Evolutionary conservation across 2,888 invertebrate species (phyloP).

Genomic region (Amphipyra berbera): DNA sequence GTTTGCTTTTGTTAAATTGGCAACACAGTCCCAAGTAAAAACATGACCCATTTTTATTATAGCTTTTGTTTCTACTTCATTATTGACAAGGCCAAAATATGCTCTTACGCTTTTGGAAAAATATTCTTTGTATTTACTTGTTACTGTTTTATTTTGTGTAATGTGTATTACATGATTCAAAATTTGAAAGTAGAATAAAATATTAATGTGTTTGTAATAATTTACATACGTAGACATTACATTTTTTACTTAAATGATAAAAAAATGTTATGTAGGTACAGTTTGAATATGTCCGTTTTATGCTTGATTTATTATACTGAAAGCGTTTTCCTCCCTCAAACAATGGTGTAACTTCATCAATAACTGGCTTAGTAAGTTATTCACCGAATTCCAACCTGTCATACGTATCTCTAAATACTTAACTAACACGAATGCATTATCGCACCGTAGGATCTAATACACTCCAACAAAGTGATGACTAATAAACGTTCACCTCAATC

Average conservation of each 20-base stretch:
- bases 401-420: conserved; percentile 9
- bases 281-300: too few species aligned
- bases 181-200: not conserved
- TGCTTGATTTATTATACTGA: not conserved
- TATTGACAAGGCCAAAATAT: conserved; percentile 57
- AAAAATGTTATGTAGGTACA: too few species aligned
- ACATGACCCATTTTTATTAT: conserved; percentile 74
- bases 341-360: not conserved
- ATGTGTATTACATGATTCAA: not conserved
- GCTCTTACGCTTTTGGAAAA: conserved; percentile 33
- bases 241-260: too few species aligned
- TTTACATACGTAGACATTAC: too few species aligned
- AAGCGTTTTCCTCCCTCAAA: not conserved
- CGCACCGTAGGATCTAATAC: conserved; percentile 58
- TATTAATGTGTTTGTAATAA: too few species aligned
- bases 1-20: conserved; percentile 77
- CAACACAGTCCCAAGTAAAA: conserved; percentile 70
- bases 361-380: not conserved
- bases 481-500: conserved; percentile 81
- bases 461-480: conserved; percentile 68
- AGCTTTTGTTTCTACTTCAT: conserved; percentile 63
- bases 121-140: conserved; percentile 1
- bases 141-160: not conserved
- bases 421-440: conserved; percentile 49
- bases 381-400: conserved; percentile 10